Conservation (phyloP, 30 jellyfish, hydroid and myxozoan species). For the Hydractinia symbiolongicarpus region DNA sequence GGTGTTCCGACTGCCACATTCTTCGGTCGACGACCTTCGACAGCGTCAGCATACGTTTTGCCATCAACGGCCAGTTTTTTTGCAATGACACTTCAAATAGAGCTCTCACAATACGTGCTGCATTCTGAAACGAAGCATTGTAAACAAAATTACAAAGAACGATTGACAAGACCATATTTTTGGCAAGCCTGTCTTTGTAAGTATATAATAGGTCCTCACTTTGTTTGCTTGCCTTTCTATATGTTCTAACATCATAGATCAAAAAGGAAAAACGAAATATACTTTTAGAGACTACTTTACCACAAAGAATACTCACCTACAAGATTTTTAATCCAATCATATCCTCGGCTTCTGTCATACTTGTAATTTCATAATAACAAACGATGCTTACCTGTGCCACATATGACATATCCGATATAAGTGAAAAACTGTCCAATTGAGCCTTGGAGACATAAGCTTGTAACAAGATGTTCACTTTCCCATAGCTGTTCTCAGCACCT, state of each 20-base stretch:
- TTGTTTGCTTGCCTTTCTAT: neutral
- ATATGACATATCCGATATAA: slow-evolving; percentile 89
- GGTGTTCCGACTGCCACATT: slow-evolving; percentile 95
- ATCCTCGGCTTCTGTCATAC: no score
- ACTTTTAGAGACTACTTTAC: no score
- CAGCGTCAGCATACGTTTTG: slow-evolving; percentile 62
- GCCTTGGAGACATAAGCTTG: slow-evolving; percentile 76
- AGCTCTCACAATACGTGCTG: slow-evolving; percentile 84
- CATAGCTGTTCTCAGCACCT: slow-evolving; percentile 77
- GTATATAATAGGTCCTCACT: neutral
- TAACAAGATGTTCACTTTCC: slow-evolving; percentile 77
- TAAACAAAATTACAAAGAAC: neutral
- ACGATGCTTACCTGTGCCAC: slow-evolving; percentile 71
- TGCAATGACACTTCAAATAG: slow-evolving; percentile 72
- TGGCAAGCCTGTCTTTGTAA: neutral
- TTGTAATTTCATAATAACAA: no score
- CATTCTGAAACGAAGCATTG: slow-evolving; percentile 41
- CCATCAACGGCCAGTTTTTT: slow-evolving; percentile 89
- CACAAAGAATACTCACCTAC: no score
- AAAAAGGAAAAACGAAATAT: no score
- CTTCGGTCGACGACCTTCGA: slow-evolving; percentile 78
- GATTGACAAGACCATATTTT: neutral
- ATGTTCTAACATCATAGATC: no score
- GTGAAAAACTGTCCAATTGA: slow-evolving; percentile 70
- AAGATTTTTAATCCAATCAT: no score